Evolutionary conservation across 2,888 invertebrate species (phyloP).

Genomic region (Epistrophe grossulariae): DNA sequence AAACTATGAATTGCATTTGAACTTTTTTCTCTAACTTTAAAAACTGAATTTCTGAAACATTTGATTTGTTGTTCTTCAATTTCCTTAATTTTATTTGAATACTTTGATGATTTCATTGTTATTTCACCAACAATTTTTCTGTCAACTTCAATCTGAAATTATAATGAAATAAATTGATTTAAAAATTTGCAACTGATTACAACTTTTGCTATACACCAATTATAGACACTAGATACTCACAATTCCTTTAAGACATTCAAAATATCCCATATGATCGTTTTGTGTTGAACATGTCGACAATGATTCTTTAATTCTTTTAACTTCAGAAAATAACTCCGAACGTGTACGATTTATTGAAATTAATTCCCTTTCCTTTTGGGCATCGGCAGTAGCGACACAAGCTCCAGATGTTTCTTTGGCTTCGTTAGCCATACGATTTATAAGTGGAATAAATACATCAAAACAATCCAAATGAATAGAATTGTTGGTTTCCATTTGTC

Average conservation of each 20-base stretch:
- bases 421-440: slow-evolving; percentile 2
- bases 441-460: slow-evolving; percentile 6
- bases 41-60: slow-evolving; percentile 2
- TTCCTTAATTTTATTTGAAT: slow-evolving; percentile 8
- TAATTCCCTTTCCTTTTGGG: slow-evolving; percentile 3
- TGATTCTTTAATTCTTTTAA: slow-evolving; percentile 20
- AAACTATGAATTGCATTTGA: slow-evolving; percentile 8
- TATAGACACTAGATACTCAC: too few species aligned
- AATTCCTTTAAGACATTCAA: slow-evolving; percentile 15
- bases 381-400: background rate
- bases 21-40: slow-evolving; percentile 8
- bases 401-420: background rate
- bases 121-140: background rate
- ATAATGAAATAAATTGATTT: too few species aligned
- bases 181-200: too few species aligned
- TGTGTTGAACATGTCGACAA: background rate
- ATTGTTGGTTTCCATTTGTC: background rate
- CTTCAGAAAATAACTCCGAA: slow-evolving; percentile 10
- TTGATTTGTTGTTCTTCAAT: background rate
- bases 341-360: slow-evolving; percentile 2
- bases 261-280: slow-evolving; percentile 15
- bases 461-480: slow-evolving; percentile 12
- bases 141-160: slow-evolving; percentile 9
- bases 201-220: too few species aligned
- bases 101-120: background rate